Base-by-base conservation (phyloP, 1,140 invertebrate genomes). In the Eulimnadia texana region DNA sequence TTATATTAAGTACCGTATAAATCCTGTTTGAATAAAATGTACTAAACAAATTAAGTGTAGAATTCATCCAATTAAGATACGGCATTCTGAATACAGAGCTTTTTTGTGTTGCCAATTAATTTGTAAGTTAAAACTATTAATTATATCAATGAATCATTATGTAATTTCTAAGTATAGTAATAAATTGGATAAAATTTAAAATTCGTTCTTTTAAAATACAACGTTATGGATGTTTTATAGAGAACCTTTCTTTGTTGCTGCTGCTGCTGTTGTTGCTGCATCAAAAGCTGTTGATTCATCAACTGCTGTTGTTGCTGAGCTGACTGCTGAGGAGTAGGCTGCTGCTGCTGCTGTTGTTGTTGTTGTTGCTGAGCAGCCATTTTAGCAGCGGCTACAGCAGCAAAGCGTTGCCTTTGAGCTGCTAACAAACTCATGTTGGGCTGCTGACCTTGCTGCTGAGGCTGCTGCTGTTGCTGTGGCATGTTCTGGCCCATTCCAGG, bases 201-300 rank as follows among this genome's bases (percentile, higher is more conserved):
- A n/a, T n/a, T n/a, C n/a, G n/a, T n/a, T n/a, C n/a, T n/a, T n/a
- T n/a, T n/a, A n/a, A n/a, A n/a, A n/a, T n/a, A n/a, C n/a, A n/a
- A n/a, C n/a, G n/a, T n/a, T n/a, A n/a, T n/a, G n/a, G n/a, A n/a
- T n/a, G n/a, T n/a, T n/a, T n/a, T n/a, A n/a, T n/a, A n/a, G n/a
- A n/a, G 49, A 3, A 54, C 51, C 19, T 61, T 51, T 49, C 19
- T 57, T 59, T 63, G 28, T 42, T 63, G 62, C 20, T 60, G 59
- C 54, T 60, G 58, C 49, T 65, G 55, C 22, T 60, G 63, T 19
- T 62, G 56, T 33, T 63, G 62, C 42, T 61, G 63, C 19, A 22
- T 19, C 25, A 50, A 27, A 19, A 53, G 24, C 42, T 25, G 54
- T 49, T 61, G 60, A 2, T 58, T 33, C 24, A 47, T 29, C 9